Evolutionary conservation across 2,113 vertebrate genomes (phyloP), one percentile per base, ranked within the genome.

Genomic region (Sceloporus tristichus): DNA sequence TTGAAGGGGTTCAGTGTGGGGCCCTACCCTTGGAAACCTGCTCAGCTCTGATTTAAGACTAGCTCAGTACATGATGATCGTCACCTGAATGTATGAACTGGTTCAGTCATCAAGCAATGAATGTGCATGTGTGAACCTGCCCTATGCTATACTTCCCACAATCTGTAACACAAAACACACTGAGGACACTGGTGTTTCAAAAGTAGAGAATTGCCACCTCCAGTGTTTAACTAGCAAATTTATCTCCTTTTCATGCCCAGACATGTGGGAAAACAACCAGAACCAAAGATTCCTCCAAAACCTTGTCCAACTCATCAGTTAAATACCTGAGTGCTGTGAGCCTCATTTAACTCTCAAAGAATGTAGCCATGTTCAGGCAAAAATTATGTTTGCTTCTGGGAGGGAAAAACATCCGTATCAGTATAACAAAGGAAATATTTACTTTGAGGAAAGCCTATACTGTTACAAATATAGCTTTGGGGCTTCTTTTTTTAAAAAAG

Each of bases 361-460:
- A 93, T 79, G 38, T 66, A 85, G 59, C 65, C 65, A 42, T n/a
- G 9, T 56, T 56, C n/a, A 53, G 65, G 56, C 13, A 54, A 93
- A 90, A n/a, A 91, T 85, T 88, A 85, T 85, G 87, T 92, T 93
- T 25, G 1, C 66, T 93, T 93, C 82, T 85, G 87, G 74, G 82
- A 90, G 62, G n/a, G 91, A 79, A 40, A 90, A 1, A 27, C 14
- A 70, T 91, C 92, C 77, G 6, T 84, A 83, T 88, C 84, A 87
- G 73, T 80, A 79, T 40, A 88, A 91, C n/a, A 91, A 92, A 91
- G 70, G 88, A 92, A 95, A 92, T n/a, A 88, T 86, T 92, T 91
- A 84, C 78, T 89, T 71, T 78, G 87, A 93, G 92, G 89, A 89
- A 93, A 91, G 18, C 29, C 42, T 92, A 87, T 29, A 9, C 34